Conservation (phyloP, 2,113 vertebrate genomes). For the Phaetusa simplex region DNA sequence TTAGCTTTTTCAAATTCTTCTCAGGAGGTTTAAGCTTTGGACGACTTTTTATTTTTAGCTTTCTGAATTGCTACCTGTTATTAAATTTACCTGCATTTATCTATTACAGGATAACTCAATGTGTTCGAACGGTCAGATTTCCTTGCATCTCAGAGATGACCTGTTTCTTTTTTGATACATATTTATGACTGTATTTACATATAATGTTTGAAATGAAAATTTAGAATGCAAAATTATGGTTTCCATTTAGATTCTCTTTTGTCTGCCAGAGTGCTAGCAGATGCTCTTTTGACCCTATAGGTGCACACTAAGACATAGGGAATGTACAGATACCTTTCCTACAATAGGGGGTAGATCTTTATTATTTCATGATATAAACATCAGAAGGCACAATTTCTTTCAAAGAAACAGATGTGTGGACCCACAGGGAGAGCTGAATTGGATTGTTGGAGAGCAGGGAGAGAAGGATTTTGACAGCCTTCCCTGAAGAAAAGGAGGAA, state of each 20-base stretch:
- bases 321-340: background rate
- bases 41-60: slow-evolving; percentile 18
- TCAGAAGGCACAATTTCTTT: background rate
- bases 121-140: background rate
- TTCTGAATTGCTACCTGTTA: background rate
- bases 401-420: background rate
- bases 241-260: background rate
- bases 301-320: background rate
- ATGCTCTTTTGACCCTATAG: background rate
- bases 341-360: background rate
- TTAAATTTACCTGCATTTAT: background rate
- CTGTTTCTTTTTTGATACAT: background rate
- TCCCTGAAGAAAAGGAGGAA: background rate
- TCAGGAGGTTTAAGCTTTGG: background rate
- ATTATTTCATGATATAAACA: background rate
- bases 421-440: background rate
- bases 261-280: background rate
- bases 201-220: background rate
- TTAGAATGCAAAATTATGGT: background rate
- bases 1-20: slow-evolving; percentile 8
- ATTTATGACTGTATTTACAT: background rate
- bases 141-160: background rate
- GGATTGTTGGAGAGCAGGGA: background rate
- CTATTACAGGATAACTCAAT: background rate
- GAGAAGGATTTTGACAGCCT: background rate